Percentiles rank a stretch among this genome's conserved stretches.
Evolutionary conservation across 92 coral and sea anemone species (phyloP).

Genomic region (Nematostella vectensis): DNA sequence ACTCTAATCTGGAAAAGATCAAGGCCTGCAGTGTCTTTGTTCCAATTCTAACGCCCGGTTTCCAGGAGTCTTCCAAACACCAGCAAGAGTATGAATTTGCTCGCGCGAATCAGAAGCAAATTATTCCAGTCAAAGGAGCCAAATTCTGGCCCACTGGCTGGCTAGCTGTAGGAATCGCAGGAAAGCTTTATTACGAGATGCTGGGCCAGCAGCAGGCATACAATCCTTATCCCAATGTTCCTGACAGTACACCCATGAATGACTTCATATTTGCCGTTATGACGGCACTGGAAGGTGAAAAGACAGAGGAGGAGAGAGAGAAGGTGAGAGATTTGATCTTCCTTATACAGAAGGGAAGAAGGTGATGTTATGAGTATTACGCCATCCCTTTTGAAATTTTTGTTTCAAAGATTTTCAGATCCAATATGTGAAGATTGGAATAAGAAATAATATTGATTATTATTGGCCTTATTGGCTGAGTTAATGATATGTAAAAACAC

Average conservation of each 20-base stretch:
- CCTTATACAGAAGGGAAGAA: not conserved
- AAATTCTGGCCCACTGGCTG: conserved; percentile 62
- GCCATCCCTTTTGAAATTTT: too few species aligned
- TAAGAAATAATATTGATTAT: too few species aligned
- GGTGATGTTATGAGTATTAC: not conserved
- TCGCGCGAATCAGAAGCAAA: conserved; percentile 37
- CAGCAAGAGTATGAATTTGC: conserved; percentile 62
- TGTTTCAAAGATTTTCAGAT: too few species aligned
- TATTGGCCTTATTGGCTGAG: too few species aligned
- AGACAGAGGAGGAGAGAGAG: conserved; percentile 56
- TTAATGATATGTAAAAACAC: too few species aligned
- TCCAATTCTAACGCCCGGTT: conserved; percentile 48
- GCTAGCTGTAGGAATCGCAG: conserved; percentile 62
- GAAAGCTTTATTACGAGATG: conserved; percentile 60
- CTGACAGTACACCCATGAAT: conserved; percentile 67
- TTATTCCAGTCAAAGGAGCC: conserved; percentile 66
- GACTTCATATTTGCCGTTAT: conserved; percentile 63
- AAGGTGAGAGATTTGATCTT: conserved; percentile 15
- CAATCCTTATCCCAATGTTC: conserved; percentile 38
- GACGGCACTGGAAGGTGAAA: conserved; percentile 41
- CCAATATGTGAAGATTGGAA: too few species aligned
- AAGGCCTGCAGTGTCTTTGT: conserved; percentile 48
- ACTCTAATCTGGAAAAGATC: conserved; percentile 24
- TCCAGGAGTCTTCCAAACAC: conserved; percentile 32
- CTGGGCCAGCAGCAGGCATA: conserved; percentile 42